Evolutionary conservation across 2,888 invertebrate genomes (phyloP), one percentile per base, ranked within the genome.

Genomic region (Drosophila eohydei): DNA sequence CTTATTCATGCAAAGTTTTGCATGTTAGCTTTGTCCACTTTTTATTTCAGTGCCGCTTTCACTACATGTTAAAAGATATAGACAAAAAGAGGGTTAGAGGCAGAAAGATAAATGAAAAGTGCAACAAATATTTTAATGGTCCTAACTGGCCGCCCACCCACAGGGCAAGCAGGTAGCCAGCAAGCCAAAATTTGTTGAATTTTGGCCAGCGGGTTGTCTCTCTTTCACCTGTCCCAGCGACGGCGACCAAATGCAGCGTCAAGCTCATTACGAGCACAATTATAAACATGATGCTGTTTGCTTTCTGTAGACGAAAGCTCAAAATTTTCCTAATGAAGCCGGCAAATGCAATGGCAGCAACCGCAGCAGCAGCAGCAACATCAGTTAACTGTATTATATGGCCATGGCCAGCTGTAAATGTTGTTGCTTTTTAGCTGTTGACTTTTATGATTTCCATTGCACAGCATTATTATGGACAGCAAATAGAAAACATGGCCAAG

Each of bases 381-480:
- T 65, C 81, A 69, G 60, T 60, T 73, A 81, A 80, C 69, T 83
- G 80, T 73, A 69, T 54, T 50, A 50, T 70, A 70, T 61, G 63
- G 62, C 80, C 80, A 80, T 80, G 83, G 63, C 83, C 77, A 80
- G 76, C 56, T 43, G 48, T 12, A 36, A 36, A 52, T 65, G 72
- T n/a, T 50, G 68, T 30, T 60, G 63, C 59, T 77, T 58, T 51
- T 51, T 55, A 57, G 70, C 26, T 83, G 87, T 88, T 83, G 89
- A 86, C 84, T 87, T 89, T 85, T 89, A 85, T 89, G 88, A 88
- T 89, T 86, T 88, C 83, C 89, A 89, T 87, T 82, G 80, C 84
- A 80, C 75, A 62, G 83, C 72, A 71, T 81, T 75, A 81, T 88
- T 88, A 88, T 87, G 90, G 86, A 69, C 78, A 46, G 80, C 73